phyloP scores from a whole-genome alignment of 1,140 invertebrate genomes.

The Aphidius gifuensis region DNA sequence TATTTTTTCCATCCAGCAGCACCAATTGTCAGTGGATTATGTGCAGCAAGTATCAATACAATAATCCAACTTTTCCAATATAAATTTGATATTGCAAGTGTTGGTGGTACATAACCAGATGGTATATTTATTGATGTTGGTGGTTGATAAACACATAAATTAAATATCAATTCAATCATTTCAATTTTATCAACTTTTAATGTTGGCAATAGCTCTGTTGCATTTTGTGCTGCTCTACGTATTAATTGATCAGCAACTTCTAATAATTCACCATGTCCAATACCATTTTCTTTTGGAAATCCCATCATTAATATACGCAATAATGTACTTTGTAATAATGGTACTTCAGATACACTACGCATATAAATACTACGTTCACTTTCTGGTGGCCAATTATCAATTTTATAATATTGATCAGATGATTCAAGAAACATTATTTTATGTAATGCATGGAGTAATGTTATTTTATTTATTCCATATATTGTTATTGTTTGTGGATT shows the following conservation, averaged over 20 bases:
- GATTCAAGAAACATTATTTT: constrained; percentile 86
- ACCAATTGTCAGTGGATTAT: constrained; percentile 88
- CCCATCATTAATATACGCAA: constrained; percentile 79
- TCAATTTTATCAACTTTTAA: constrained; percentile 78
- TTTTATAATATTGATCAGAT: constrained; percentile 82
- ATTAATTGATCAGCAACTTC: constrained; percentile 84
- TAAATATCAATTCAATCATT: constrained; percentile 86
- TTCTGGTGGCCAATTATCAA: constrained; percentile 94
- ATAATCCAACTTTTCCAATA: constrained; percentile 96
- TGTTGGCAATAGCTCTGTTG: constrained; percentile 63
- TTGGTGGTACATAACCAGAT: constrained; percentile 78
- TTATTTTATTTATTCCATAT: constrained; percentile 69
- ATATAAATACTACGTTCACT: constrained; percentile 76
- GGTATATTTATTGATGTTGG: constrained; percentile 90
- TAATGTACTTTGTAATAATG: constrained; percentile 80
- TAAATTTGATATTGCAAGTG: constrained; percentile 82
- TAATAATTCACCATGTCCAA: constrained; percentile 77
- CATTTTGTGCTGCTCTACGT: constrained; percentile 74
- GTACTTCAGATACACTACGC: constrained; percentile 82
- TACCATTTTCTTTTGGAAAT: constrained; percentile 79
- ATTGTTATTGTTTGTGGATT: constrained; percentile 67
- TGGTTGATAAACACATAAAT: constrained; percentile 86
- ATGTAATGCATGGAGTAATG: constrained; percentile 77
- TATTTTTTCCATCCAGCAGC: constrained; percentile 84
- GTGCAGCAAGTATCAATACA: constrained; percentile 83